Conservation (phyloP, 2,113 vertebrate species). For the Isichthys henryi region DNA sequence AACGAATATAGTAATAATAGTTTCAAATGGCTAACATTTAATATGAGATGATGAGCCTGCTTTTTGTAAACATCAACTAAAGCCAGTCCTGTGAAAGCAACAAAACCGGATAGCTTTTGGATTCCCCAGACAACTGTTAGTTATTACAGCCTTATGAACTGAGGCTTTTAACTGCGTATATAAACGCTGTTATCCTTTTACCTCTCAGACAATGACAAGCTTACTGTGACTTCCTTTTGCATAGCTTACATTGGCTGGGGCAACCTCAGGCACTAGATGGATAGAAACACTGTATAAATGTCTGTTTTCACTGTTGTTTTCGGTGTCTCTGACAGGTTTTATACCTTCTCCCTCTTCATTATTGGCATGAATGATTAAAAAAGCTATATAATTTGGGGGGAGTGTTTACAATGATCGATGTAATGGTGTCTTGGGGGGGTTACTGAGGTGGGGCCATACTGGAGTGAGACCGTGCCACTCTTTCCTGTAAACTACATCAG, state of each 20-base stretch:
- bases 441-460: not conserved
- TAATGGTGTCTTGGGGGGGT: not conserved
- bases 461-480: not conserved
- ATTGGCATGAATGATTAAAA: not conserved
- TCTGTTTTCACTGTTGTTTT: not conserved
- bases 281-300: not conserved
- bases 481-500: not conserved
- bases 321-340: not conserved
- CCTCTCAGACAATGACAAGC: not conserved
- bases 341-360: not conserved
- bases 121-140: not conserved
- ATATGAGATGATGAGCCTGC: not conserved
- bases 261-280: not conserved
- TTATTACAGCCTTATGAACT: not conserved
- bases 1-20: not conserved
- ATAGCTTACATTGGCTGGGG: not conserved
- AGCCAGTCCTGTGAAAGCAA: not conserved
- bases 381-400: not conserved
- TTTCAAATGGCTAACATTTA: not conserved
- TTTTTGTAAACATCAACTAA: not conserved
- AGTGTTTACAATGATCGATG: not conserved
- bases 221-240: not conserved
- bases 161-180: not conserved
- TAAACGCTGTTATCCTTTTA: not conserved
- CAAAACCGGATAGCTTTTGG: not conserved